phyloP scores from a whole-genome alignment of 2,888 invertebrate species.

The Choristoneura rosaceana region DNA sequence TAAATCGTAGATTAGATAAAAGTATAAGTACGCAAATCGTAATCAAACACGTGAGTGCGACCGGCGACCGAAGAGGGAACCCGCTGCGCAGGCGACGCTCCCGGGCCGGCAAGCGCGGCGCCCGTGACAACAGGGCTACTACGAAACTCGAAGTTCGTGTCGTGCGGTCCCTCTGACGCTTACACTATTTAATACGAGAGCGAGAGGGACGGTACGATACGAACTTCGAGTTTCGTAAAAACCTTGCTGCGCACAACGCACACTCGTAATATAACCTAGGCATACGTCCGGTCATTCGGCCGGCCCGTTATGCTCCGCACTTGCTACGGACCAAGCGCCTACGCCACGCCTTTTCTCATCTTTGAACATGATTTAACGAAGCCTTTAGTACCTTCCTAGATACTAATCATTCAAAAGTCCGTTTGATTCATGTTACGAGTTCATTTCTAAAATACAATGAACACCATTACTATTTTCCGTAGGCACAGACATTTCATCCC shows the following conservation, averaged over 20 bases:
- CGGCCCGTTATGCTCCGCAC: constrained; percentile 27
- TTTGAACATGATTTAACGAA: neutral
- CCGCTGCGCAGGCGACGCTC: neutral
- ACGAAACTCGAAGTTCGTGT: too few relatives aligned
- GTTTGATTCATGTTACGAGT: too few relatives aligned
- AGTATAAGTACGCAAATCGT: constrained; percentile 20
- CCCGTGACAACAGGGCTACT: too few relatives aligned
- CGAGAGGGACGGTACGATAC: too few relatives aligned
- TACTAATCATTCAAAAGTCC: too few relatives aligned
- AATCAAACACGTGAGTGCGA: constrained; percentile 17
- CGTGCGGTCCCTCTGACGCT: too few relatives aligned
- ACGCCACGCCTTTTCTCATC: neutral
- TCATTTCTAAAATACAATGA: too few relatives aligned
- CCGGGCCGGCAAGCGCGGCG: neutral
- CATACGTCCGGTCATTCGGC: constrained; percentile 9
- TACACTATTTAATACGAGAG: too few relatives aligned
- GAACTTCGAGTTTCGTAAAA: too few relatives aligned
- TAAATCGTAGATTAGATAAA: constrained; percentile 32
- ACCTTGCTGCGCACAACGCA: neutral
- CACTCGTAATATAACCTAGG: too few relatives aligned
- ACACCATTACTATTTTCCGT: too few relatives aligned
- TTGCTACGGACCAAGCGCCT: neutral
- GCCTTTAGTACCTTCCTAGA: neutral
- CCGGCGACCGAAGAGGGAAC: neutral
- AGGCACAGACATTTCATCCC: too few relatives aligned